A percentile compares a stretch with the other conserved stretches of the same genome.
Conservation (phyloP, 2,113 vertebrate genomes). For the Laticauda colubrina region DNA sequence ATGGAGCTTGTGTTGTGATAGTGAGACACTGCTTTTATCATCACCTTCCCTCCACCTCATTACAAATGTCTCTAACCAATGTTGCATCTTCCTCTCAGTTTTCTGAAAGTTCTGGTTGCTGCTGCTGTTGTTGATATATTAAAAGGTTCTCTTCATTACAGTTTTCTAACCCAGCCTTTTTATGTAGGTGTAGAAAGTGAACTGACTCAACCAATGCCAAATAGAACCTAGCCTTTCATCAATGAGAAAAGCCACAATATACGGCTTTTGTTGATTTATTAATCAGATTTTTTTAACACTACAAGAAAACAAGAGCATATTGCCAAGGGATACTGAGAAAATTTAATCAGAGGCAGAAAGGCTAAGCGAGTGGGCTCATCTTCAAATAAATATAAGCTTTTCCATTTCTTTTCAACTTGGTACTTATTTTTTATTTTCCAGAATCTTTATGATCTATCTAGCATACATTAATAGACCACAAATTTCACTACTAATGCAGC, state of each 20-base stretch:
- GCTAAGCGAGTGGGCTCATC: not conserved
- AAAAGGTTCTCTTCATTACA: not conserved
- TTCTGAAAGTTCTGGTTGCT: not conserved
- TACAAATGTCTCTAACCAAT: not conserved
- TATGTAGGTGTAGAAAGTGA: not conserved
- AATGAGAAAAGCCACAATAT: not conserved
- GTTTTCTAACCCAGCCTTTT: not conserved
- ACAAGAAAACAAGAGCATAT: not conserved
- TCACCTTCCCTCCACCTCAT: not conserved
- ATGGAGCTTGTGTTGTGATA: not conserved
- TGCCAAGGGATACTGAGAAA: not conserved
- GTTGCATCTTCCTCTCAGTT: not conserved
- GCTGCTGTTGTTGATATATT: not conserved
- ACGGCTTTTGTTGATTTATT: not conserved
- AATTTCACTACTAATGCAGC: not conserved
- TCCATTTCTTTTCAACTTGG: not conserved
- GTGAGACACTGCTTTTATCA: not conserved
- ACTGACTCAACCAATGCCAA: not conserved
- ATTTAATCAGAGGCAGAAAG: not conserved
- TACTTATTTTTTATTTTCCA: not conserved
- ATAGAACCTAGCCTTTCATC: not conserved
- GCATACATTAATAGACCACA: not conserved
- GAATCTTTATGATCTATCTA: not conserved
- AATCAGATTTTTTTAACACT: not conserved
- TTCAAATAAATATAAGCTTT: not conserved